Evolutionary conservation across 2,888 invertebrate species (phyloP), one percentile per base, ranked within the genome.

Genomic region (Cantharis rustica): DNA sequence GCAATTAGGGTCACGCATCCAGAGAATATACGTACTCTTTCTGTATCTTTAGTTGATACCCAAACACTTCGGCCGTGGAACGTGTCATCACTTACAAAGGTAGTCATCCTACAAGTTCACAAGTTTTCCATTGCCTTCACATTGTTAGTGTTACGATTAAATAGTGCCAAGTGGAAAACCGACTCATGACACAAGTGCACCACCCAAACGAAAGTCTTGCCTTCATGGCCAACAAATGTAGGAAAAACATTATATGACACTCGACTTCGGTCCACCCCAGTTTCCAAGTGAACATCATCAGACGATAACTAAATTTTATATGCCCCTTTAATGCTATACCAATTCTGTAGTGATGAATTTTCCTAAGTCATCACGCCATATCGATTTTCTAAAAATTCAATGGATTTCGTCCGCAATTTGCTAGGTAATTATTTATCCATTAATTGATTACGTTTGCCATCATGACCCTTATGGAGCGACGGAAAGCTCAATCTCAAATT

Each of bases 1-100:
- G 84, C 87, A 88, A 87, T 87, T 87, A 88, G 85, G 86, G 85
- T 83, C 85, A 84, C 84, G 82, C 84, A 83, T 81, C 79, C 77
- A 75, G 73, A 47, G 72, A 75, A 76, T 79, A 75, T 79, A 79
- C 78, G 79, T 81, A 82, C 82, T 83, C 84, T 66, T 84, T 85
- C 84, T 81, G 80, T 81, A 82, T 84, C 83, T 85, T 85, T 82
- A 85, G 85, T 85, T 77, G 76, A 75, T 75, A 79, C 76, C 47
- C 75, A 79, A 71, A 69, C 77, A 72, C 64, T 66, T 66, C 75
- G 81, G 80, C 79, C 79, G 75, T 78, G 75, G 72, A 63, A 71
- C 79, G 77, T 75, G 75, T 77, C 23, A 9, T 20, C 64, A 66
- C n/a, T n/a, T n/a, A 47, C 9, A 47, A 23, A 47, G 47, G n/a